Base-by-base conservation (phyloP, 2,888 invertebrate genomes). In the Augiades crinisus region DNA sequence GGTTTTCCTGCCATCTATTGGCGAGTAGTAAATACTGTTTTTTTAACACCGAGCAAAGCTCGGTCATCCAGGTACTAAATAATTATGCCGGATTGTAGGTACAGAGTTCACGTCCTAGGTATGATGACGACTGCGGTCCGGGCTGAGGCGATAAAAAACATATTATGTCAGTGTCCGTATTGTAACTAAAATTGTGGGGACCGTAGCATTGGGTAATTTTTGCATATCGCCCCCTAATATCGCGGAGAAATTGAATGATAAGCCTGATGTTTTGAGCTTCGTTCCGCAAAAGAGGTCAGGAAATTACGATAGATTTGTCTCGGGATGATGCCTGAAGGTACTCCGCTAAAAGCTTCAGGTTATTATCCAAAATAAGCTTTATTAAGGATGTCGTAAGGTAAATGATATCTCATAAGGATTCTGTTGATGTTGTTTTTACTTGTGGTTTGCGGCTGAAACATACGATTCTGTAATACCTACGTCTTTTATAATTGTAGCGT, bases 211-310 rank as follows among this genome's bases (percentile, higher is more conserved):
- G 77, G 78, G 78, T 67, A 73, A 78, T 86, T 86, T 88, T 87
- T 88, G 85, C 86, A 85, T 87, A 86, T 83, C 85, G 62, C 74
- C 77, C 80, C 71, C 65, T 61, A 60, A 65, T 70, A 75, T 77
- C 70, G 65, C 59, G 67, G 73, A 85, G 68, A 75, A 85, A 86
- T 85, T 86, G 81, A 86, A 86, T 82, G 81, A 83, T 83, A 83
- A 74, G 73, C 54, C 24, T 17, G 57, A 50, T 58, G 54, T 55
- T 63, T 64, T 61, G 58, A 60, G 47, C 52, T 47, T 56, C 56
- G 56, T 55, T 56, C 53, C 37, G 45, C 44, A 54, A 50, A 55
- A 56, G 52, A 57, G 60, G 55, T 54, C 58, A 55, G 62, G 59
- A 63, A 64, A 63, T 62, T 63, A 57, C 54, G 58, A 57, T 55